Conservation (phyloP, 2,113 vertebrate species). For the Cryptoleucopteryx plumbea region DNA sequence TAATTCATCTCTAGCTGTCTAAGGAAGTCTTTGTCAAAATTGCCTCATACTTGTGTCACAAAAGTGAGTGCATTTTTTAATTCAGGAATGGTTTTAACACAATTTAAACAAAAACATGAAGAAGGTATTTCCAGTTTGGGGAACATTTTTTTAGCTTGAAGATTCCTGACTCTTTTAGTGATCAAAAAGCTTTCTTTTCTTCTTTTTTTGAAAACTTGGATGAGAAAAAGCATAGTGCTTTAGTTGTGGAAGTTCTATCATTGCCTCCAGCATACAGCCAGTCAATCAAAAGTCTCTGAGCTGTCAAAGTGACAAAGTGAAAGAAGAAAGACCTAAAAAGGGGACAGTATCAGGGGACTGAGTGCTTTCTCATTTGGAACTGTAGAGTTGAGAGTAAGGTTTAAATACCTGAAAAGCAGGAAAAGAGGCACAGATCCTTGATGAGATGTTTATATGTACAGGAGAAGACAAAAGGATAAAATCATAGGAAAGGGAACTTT, state of each 20-base stretch:
- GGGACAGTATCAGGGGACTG: not conserved
- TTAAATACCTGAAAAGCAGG: not conserved
- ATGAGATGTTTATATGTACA: not conserved
- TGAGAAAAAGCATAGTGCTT: not conserved
- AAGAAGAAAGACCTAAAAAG: not conserved
- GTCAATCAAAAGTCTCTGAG: not conserved
- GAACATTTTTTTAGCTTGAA: not conserved
- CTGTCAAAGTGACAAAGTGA: not conserved
- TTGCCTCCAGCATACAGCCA: not conserved
- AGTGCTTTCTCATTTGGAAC: not conserved
- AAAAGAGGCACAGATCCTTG: not conserved
- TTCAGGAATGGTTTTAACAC: not conserved
- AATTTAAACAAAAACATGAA: not conserved
- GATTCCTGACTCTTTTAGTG: not conserved
- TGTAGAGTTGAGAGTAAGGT: not conserved
- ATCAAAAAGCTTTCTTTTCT: not conserved
- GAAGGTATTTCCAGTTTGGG: not conserved
- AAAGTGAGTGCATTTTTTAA: not conserved
- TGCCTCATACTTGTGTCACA: not conserved
- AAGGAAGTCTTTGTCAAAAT: not conserved
- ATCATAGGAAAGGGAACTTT: not conserved
- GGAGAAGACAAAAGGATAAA: not conserved
- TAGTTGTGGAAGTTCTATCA: not conserved
- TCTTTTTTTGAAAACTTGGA: not conserved
- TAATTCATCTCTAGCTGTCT: not conserved